Evolutionary conservation across 2,113 vertebrate species (phyloP), one percentile per base, ranked within the genome.

Genomic region (Neodontobutis hainanensis): DNA sequence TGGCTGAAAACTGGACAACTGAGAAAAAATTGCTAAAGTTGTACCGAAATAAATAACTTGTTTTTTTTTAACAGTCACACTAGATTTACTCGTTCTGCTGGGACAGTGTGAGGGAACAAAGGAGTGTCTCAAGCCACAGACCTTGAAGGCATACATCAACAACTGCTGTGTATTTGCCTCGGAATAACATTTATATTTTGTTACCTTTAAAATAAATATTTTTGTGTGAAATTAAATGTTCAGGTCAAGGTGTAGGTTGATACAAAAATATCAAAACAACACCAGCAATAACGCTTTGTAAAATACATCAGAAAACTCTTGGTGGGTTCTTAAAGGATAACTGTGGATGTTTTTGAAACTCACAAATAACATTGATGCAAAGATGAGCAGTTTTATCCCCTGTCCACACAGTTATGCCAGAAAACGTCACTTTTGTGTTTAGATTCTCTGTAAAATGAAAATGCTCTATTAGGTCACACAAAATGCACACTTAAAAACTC

Each of bases 191-290:
- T 82, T 51, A 60, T 34, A 52, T 49, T 10, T 65, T 48, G 34
- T 40, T 51, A 44, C 11, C 35, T 72, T 63, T 56, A 32, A 78
- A 56, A 36, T 35, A 73, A 56, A 57, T 27, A 60, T 27, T 53
- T 36, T 36, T 34, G 63, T 32, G 19, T 9, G 51, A 35, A 70
- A 61, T 45, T 67, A 47, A 40, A 73, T 66, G 48, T 72, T 70
- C 62, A 53, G 36, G 62, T 46, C 59, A 67, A 42, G 70, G 73
- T 55, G 48, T 44, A 87, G 11, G 43, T 43, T 65, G 55, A 69
- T 65, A 19, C 42, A 70, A 58, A 35, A 19, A 44, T 63, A 45
- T 42, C 53, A 16, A 59, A 11, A 50, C 11, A 63, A 35, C 2
- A 44, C 9, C n/a, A 44, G 1, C 27, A 35, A 16, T 43, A 49